Percentiles rank a stretch among this genome's conserved stretches.
phyloP scores from a whole-genome alignment of 2,888 invertebrate species.

The Phalera bucephala region DNA sequence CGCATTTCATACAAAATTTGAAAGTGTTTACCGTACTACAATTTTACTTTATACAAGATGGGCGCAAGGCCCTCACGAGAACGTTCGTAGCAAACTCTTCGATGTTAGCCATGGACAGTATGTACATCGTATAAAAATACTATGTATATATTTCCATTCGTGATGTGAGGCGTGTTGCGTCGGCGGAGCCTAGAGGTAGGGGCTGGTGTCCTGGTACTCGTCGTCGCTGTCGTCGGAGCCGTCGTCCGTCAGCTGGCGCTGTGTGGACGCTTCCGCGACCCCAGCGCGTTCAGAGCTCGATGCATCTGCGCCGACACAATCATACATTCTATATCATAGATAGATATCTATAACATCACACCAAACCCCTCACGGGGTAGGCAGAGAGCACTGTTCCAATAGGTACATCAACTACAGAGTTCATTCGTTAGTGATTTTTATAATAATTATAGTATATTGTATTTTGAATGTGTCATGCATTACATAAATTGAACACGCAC shows the following conservation, averaged over 20 bases:
- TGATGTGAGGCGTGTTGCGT: too few species aligned
- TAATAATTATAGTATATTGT: too few species aligned
- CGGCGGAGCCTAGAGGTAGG: slow-evolving; percentile 58
- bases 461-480: too few species aligned
- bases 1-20: slow-evolving; percentile 57
- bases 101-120: slow-evolving; percentile 37
- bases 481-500: too few species aligned
- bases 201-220: slow-evolving; percentile 75
- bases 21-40: slow-evolving; percentile 54
- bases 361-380: too few species aligned
- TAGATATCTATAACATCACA: too few species aligned
- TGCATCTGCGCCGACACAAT: slow-evolving; percentile 58
- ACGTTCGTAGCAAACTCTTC: slow-evolving; percentile 20
- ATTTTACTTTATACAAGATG: slow-evolving; percentile 48
- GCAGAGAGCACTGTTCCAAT: too few species aligned
- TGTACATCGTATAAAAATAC: slow-evolving; percentile 42
- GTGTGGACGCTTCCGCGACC: slow-evolving; percentile 61
- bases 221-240: slow-evolving; percentile 72
- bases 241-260: slow-evolving; percentile 78
- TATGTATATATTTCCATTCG: slow-evolving; percentile 28
- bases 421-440: too few species aligned
- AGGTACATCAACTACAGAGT: too few species aligned
- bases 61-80: slow-evolving; percentile 21
- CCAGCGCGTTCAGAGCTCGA: slow-evolving; percentile 69
- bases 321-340: background rate